Evolutionary conservation across 2,113 vertebrate species (phyloP), one percentile per base, ranked within the genome.

Genomic region (Ginglymostoma cirratum): DNA sequence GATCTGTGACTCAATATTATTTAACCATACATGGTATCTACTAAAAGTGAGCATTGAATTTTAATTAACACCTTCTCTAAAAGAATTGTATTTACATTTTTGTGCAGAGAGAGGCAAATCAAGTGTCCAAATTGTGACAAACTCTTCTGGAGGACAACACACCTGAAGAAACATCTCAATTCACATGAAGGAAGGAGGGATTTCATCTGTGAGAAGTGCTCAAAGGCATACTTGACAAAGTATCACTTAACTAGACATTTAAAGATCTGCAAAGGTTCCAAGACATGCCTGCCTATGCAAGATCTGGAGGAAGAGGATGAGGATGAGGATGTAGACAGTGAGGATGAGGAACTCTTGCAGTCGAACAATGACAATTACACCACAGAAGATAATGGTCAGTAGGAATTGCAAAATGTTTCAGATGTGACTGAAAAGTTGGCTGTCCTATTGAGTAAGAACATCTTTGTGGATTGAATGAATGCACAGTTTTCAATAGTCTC

Each of bases 41-140:
- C 65, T 38, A 65, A 86, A 87, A 55, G 42, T 38, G n/a, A 61
- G 23, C 48, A 72, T 15, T 93, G 90, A 7, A 94, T 69, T 72
- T 95, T 72, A 95, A 42, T 66, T 1, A 70, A 38, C 78, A 86
- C 0, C 4, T 1, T 96, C 66, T 70, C 24, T 52, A 23, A 83
- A 83, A 38, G 0, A 93, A 65, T n/a, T 93, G 34, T n/a, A 66
- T 96, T 86, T 27, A 12, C 96, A 23, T 87, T 96, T 5, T 96
- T 96, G 96, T 96, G 96, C 96, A 99, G 99, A 94, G 99, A 99
- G 96, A 98, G 99, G 1, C 98, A 98, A 96, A 99, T 99, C 96
- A 99, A 98, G 96, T 99, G 99, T 96, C 99, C 99, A 21, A 99
- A 99, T 97, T 99, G 99, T 96, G 98, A 99, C 97, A 99, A 99